Evolutionary conservation across 92 coral and sea anemone genomes (phyloP), one percentile per base, ranked within the genome.

Genomic region (Muricea muricata): DNA sequence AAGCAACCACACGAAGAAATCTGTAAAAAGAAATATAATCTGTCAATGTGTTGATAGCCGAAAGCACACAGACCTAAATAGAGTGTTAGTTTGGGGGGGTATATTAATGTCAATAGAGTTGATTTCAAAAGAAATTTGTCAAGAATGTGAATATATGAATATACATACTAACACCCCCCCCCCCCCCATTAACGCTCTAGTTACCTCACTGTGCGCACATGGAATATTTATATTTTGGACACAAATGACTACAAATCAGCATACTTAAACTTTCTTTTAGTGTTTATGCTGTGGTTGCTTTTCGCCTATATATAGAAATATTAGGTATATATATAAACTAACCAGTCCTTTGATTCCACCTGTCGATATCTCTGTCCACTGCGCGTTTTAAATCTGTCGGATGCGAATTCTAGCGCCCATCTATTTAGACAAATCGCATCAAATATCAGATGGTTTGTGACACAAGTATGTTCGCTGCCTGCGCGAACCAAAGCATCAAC

Each of bases 1-100:
- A 70, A 7, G 76, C 76, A 3, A 70, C 76, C 55, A 37, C 76
- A 70, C 32, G 50, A 7, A 70, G 76, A 33, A 70, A 70, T 29
- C 76, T 70, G 7, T 28, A 63, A 26, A 63, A 4, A 60, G 5
- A 60, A 34, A 57, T 13, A 57, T n/a, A n/a, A n/a, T n/a, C n/a
- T 28, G 66, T 1, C 29, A 6, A 57, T 57, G 4, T 57, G 20
- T 26, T 57, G 20, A 57, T 57, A 57, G 66, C 24, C 5, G 29
- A 48, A 20, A n/a, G n/a, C n/a, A 20, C 18, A 8, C 56, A 48
- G 20, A 11, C 12, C 20, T 7, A 17, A 48, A 20, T 48, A 48
- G 56, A 20, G 56, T 2, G n/a, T n/a, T n/a, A n/a, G n/a, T n/a
- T n/a, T n/a, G n/a, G n/a, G n/a, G n/a, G n/a, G n/a, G n/a, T n/a